Conservation (phyloP, 2,797 vertebrate genomes). For the Poecilia wingei region DNA sequence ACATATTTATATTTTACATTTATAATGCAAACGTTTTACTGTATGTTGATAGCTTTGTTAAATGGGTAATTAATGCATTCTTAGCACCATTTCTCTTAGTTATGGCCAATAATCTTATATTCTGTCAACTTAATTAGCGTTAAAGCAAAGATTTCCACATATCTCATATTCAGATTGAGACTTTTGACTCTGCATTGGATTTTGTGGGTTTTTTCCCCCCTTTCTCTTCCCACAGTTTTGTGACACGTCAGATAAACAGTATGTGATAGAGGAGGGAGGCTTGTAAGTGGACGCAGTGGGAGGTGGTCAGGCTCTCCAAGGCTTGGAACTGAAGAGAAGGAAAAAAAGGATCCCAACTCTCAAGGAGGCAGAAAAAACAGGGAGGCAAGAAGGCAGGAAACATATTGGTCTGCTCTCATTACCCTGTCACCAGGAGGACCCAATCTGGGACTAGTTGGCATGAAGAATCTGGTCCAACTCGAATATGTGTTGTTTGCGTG, state of each 20-base stretch:
- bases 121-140: not conserved
- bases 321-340: constrained; percentile 27
- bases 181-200: constrained; percentile 30
- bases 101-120: not conserved
- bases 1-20: not conserved
- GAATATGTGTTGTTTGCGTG: constrained; percentile 17
- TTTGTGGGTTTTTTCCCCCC: not conserved
- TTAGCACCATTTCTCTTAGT: not conserved
- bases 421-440: constrained; percentile 65
- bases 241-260: constrained; percentile 40
- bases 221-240: not conserved
- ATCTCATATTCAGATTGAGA: constrained; percentile 9
- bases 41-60: not conserved
- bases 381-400: constrained; percentile 47
- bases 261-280: constrained; percentile 50
- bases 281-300: constrained; percentile 67
- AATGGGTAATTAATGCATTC: not conserved
- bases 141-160: not conserved
- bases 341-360: constrained; percentile 31
- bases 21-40: not conserved
- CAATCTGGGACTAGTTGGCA: constrained; percentile 68
- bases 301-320: constrained; percentile 52
- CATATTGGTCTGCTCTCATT: constrained; percentile 74
- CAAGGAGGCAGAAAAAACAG: constrained; percentile 49
- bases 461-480: constrained; percentile 51